Evolutionary conservation across 2,888 invertebrate species (phyloP), one percentile per base, ranked within the genome.

Genomic region (Syritta pipiens): DNA sequence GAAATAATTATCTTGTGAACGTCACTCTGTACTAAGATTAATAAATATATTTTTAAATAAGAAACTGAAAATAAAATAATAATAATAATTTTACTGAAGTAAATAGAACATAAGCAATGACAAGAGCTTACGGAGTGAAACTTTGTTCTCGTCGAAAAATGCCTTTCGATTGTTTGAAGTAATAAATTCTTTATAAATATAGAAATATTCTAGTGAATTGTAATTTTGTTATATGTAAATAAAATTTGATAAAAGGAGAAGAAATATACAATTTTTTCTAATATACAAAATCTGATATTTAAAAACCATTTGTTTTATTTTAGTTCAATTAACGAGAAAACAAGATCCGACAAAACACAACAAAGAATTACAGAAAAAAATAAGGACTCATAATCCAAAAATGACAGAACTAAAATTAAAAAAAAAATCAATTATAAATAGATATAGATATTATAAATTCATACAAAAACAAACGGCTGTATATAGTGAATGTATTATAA

Each of bases 401-500:
- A 65, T 17, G 7, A 32, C 9, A 19, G 12, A 63, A 24, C 28
- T 37, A 62, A 51, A 7, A 19, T 24, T 59, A 10, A 44, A 32
- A 42, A 35, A 57, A 53, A 76, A 71, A 65, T 63, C 37, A 65
- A 53, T 53, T 71, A 59, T 35, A 19, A 65, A 46, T 63, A 51
- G 37, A 37, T 7, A 46, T 72, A 60, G 51, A 48, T 44, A 71
- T 48, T 62, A 53, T 17, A 32, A 72, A 72, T 65, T 59, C 51
- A 65, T 57, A 67, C 22, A 57, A 75, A 51, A 44, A 67, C 59
- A 44, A 81, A 65, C 67, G 82, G 82, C 81, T 82, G 82, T 82
- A 82, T 77, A 82, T 82, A 82, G 69, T 82, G 79, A 79, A 81
- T 82, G 82, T 82, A 82, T 76, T 44, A 63, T 63, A 76, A 44